Base-by-base conservation (phyloP, 2,113 vertebrate genomes). In the Stegastes partitus region DNA sequence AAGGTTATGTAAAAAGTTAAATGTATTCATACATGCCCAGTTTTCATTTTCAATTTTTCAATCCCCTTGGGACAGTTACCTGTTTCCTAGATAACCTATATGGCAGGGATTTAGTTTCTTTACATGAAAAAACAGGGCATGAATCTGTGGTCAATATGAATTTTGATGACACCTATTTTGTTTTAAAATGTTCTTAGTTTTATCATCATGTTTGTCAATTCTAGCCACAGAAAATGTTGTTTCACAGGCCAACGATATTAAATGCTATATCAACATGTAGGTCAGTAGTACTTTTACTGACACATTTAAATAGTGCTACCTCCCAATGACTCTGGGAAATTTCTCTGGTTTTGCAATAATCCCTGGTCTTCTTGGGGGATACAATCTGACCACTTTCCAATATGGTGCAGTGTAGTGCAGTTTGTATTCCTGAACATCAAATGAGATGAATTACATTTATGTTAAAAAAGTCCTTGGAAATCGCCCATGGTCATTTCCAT, bases 401-500 rank as follows among this genome's bases (percentile, higher is more conserved):
- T 56, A n/a, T 28, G 26, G 5, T 28, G 9, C 8, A 3, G 19
- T 54, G 14, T 1, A 12, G 63, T 21, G 28, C 16, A 67, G 34
- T 84, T 58, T 72, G 28, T 74, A 59, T 49, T 53, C 21, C 7
- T 31, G 22, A 69, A 26, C 18, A 45, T 68, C 23, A 68, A 74
- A 73, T 7, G 5, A 22, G 54, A 53, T 42, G 18, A 49, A 34
- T 55, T 19, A 16, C 63, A 81, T 70, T 16, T 53, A 42, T 74
- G 44, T 61, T 62, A 64, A 57, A 82, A 53, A 79, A 26, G 37
- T 79, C 50, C 11, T 70, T 59, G 37, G 26, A 59, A 44, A 37
- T 73, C 54, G 25, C 73, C n/a, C 31, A 45, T 42, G 47, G 61
- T 44, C 79, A 51, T 51, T 85, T 82, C 11, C 65, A 44, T 66